Conservation (phyloP, 2,888 invertebrate genomes). For the Drosophila emarginata region DNA sequence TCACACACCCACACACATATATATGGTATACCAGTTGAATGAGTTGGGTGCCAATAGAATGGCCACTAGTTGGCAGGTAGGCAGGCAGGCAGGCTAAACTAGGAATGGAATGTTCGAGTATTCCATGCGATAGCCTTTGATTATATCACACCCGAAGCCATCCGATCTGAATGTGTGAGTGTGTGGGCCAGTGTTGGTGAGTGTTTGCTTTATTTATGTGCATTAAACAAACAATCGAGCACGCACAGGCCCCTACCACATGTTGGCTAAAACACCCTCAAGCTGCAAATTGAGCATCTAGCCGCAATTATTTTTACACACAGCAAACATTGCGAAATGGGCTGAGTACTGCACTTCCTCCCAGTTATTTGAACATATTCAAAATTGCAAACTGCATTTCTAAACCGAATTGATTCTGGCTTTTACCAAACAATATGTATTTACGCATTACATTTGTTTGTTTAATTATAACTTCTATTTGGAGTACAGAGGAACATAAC, state of each 20-base stretch:
- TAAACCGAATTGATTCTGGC: conserved; percentile 10
- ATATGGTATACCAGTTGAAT: conserved; percentile 61
- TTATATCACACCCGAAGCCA: conserved; percentile 45
- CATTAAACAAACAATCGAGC: conserved; percentile 56
- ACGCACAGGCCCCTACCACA: conserved; percentile 29
- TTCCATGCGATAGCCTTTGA: conserved; percentile 65
- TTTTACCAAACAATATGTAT: not conserved
- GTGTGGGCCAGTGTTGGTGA: conserved; percentile 22
- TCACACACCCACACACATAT: not conserved
- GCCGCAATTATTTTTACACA: conserved; percentile 46
- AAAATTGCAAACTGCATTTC: conserved; percentile 27
- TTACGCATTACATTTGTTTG: conserved; percentile 18
- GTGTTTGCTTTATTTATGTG: conserved; percentile 66
- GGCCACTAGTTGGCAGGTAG: not conserved
- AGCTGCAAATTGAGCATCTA: conserved; percentile 46
- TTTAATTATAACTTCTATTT: conserved; percentile 11
- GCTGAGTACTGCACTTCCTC: not conserved
- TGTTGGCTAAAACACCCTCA: not conserved
- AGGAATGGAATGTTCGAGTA: conserved; percentile 33
- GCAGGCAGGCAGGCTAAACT: not conserved
- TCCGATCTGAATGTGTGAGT: conserved; percentile 5
- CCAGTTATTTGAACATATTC: conserved; percentile 37
- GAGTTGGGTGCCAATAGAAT: conserved; percentile 27
- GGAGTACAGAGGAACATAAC: not conserved
- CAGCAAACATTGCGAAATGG: not conserved